A percentile compares a stretch with the other conserved stretches of the same genome.
phyloP scores from a whole-genome alignment of 2,888 invertebrate genomes.

The Hyles lineata region DNA sequence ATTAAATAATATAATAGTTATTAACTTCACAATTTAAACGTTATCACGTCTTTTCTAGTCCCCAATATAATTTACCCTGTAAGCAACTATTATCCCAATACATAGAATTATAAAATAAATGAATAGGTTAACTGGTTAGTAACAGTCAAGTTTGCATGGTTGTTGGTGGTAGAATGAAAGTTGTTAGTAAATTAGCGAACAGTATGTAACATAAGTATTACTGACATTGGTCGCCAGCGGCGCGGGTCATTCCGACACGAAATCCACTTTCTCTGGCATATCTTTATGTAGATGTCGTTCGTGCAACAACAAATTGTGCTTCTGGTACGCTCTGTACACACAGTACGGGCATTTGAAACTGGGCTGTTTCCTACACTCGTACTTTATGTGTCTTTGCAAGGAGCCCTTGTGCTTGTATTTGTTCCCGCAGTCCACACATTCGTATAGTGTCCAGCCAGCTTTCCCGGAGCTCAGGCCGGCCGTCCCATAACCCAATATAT shows the following conservation, averaged over 20 bases:
- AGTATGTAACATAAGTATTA: conserved; percentile 50
- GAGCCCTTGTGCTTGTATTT: conserved; percentile 93
- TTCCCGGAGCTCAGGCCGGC: conserved; percentile 76
- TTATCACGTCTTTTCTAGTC: no score
- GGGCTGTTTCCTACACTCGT: conserved; percentile 90
- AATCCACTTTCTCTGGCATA: conserved; percentile 82
- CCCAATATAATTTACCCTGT: no score
- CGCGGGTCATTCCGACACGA: conserved; percentile 80
- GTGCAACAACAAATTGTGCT: conserved; percentile 85
- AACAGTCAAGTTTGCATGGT: background rate
- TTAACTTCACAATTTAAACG: no score
- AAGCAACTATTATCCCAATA: no score
- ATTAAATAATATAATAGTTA: background rate
- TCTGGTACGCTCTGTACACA: conserved; percentile 88
- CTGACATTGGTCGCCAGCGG: conserved; percentile 71
- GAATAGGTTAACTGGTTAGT: background rate
- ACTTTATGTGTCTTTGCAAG: conserved; percentile 90
- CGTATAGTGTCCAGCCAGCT: conserved; percentile 81
- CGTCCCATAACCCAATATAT: conserved; percentile 82
- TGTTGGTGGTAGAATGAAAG: background rate
- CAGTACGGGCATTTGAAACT: conserved; percentile 89
- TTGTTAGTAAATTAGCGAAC: conserved; percentile 27
- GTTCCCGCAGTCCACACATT: conserved; percentile 91
- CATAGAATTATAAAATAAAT: no score
- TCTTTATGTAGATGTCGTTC: conserved; percentile 83